These are phyloP conservation scores for Thecocarcelia acutangulata DNA, from an alignment of 2,888 invertebrate genomes.

Conservation along the genomic window DNA sequence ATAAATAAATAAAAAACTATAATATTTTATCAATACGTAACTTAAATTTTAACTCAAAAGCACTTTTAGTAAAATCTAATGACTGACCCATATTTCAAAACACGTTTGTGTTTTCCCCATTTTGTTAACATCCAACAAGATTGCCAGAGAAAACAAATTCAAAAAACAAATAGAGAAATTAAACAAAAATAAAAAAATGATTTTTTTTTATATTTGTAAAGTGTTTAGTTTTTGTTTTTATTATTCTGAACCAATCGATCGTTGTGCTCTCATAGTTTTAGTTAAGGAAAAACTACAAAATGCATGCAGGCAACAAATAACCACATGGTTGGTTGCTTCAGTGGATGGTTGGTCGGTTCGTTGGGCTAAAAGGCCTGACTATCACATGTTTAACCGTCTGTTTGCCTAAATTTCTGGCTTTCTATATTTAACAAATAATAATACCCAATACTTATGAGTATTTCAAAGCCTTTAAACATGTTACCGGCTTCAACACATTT, in stretches of 20 bases:
- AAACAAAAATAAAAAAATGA: conserved; percentile 1
- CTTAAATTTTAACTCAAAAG: conserved; percentile 5
- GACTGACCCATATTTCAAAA: conserved; percentile 43
- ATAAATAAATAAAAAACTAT: not conserved
- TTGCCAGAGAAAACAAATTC: conserved; percentile 4
- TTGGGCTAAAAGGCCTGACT: conserved; percentile 5
- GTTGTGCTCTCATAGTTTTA: conserved; percentile 38
- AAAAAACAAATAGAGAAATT: conserved; percentile 2
- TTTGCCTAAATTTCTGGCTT: conserved; percentile 12
- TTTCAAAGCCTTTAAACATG: conserved; percentile 54
- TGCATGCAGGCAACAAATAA: conserved; percentile 37
- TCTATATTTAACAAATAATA: conserved; percentile 38
- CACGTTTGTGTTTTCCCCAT: conserved; percentile 36
- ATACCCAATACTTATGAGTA: conserved; percentile 40
- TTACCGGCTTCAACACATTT: conserved; percentile 42
- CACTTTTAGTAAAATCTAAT: not conserved
- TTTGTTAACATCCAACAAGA: conserved; percentile 22
- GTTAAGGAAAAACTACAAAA: conserved; percentile 25
- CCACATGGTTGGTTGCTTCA: conserved; percentile 26
- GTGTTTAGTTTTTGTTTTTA: conserved; percentile 31
- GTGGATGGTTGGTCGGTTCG: not conserved
- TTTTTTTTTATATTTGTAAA: not conserved
- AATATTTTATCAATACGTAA: not conserved
- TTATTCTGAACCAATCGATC: conserved; percentile 45
- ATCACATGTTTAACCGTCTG: conserved; percentile 6